Evolutionary conservation across 2,888 invertebrate genomes (phyloP).

Genomic region (Drosophila stalkeri): DNA sequence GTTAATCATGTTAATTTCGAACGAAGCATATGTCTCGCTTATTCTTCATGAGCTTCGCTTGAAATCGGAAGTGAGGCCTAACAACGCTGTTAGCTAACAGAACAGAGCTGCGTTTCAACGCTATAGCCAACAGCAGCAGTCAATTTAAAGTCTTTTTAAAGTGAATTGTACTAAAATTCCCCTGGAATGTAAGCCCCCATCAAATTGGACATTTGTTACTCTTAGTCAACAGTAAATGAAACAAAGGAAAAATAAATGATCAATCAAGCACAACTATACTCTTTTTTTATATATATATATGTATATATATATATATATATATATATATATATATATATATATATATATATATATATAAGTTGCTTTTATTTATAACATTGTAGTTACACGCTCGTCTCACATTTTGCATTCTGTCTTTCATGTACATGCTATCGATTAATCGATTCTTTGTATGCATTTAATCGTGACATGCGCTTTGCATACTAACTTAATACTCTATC

Average conservation of each 20-base stretch:
- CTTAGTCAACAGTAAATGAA: slow-evolving; percentile 4
- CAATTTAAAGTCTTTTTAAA: background rate
- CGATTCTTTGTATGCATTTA: slow-evolving; percentile 25
- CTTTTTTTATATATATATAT: background rate
- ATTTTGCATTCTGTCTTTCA: slow-evolving; percentile 38
- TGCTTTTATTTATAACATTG: slow-evolving; percentile 58
- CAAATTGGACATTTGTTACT: too few species aligned
- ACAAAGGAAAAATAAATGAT: slow-evolving; percentile 16
- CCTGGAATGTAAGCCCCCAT: background rate
- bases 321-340: slow-evolving; percentile 39
- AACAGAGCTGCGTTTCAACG: background rate
- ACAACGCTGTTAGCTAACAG: slow-evolving; percentile 6
- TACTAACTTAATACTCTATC: slow-evolving; percentile 34
- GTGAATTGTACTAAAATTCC: too few species aligned
- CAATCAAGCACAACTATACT: slow-evolving; percentile 15
- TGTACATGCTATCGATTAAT: slow-evolving; percentile 23
- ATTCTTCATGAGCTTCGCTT: background rate
- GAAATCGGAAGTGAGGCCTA: background rate
- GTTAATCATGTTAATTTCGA: background rate
- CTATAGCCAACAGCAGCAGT: background rate
- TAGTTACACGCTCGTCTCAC: slow-evolving; percentile 51
- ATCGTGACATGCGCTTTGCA: slow-evolving; percentile 31
- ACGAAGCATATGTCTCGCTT: background rate
- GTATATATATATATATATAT: slow-evolving; percentile 19
- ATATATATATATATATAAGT: slow-evolving; percentile 22